A percentile compares a stretch with the other conserved stretches of the same genome.
Conservation (phyloP, 2,113 vertebrate species). For the Seriola aureovittata region DNA sequence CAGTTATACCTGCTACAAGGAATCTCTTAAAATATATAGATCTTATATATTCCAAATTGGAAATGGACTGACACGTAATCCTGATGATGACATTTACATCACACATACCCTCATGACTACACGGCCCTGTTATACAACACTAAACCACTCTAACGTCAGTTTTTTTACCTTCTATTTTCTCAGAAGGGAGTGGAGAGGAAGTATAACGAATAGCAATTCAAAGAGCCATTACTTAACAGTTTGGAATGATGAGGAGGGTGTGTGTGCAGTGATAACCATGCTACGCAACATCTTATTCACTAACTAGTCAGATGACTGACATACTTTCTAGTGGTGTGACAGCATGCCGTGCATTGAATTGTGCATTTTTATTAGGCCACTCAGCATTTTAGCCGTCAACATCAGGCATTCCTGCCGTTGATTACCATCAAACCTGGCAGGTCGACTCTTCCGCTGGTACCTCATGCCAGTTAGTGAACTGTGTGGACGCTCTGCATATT, state of each 20-base stretch:
- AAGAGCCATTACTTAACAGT: conserved; percentile 23
- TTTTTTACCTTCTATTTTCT: not conserved
- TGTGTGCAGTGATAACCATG: conserved; percentile 16
- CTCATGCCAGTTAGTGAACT: not conserved
- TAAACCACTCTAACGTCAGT: not conserved
- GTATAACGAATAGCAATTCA: not conserved
- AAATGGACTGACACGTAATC: not conserved
- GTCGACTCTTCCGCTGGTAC: not conserved
- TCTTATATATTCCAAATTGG: not conserved
- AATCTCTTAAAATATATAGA: not conserved
- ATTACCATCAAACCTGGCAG: not conserved
- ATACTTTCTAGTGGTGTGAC: conserved; percentile 61
- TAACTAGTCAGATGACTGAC: conserved; percentile 51
- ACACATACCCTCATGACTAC: not conserved
- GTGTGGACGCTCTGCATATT: conserved; percentile 35
- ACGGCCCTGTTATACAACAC: not conserved
- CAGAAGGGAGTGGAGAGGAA: conserved; percentile 6
- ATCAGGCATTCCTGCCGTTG: conserved; percentile 30
- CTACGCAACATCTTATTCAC: conserved; percentile 19
- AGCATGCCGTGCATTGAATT: conserved; percentile 49
- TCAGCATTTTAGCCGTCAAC: conserved; percentile 16
- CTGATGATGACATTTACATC: not conserved
- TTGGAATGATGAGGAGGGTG: conserved; percentile 46
- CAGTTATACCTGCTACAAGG: too few species aligned
- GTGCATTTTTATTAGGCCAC: conserved; percentile 27